phyloP scores from a whole-genome alignment of 2,113 vertebrate species.

The Callospermophilus lateralis region DNA sequence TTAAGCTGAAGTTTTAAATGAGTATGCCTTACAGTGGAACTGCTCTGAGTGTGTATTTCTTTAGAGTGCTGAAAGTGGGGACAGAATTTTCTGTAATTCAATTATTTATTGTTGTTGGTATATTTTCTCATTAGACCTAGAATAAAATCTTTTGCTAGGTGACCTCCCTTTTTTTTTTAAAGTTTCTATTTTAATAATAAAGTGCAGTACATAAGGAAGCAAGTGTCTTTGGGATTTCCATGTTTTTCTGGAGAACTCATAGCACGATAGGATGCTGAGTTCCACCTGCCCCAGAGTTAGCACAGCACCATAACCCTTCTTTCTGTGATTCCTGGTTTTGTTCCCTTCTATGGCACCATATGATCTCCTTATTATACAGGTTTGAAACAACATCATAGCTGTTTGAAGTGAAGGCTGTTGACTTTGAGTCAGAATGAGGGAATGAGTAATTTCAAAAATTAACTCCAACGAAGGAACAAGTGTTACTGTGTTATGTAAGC shows the following conservation, averaged over 20 bases:
- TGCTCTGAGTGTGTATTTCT: neutral
- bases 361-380: neutral
- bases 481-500: slow-evolving; percentile 39
- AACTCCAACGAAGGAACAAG: slow-evolving; percentile 11
- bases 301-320: neutral
- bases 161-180: neutral
- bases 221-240: neutral
- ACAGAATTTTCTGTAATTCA: neutral
- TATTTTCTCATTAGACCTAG: neutral
- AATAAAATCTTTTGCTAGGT: neutral
- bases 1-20: neutral
- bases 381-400: neutral
- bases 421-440: slow-evolving; percentile 60
- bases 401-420: slow-evolving; percentile 42
- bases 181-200: neutral
- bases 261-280: neutral
- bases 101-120: neutral
- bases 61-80: neutral
- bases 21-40: neutral
- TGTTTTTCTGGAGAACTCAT: neutral
- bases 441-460: slow-evolving; percentile 55
- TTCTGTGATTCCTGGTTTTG: neutral
- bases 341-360: neutral
- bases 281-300: neutral
- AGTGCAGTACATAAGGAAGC: neutral